Evolutionary conservation across 2,113 vertebrate genomes (phyloP).

Genomic region (Pseudonaja textilis): DNA sequence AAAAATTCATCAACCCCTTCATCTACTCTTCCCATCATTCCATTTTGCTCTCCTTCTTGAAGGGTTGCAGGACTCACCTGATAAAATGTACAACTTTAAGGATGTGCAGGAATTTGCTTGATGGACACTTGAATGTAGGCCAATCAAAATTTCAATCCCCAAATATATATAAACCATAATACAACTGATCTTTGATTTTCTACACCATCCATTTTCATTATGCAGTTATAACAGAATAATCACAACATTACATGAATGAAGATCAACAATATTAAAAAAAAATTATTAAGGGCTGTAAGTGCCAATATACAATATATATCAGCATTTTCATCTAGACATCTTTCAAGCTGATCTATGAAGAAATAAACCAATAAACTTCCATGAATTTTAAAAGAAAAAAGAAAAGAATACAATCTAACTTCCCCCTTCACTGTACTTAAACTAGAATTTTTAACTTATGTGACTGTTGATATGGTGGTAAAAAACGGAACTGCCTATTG

Average conservation of each 20-base stretch:
- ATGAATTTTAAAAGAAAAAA: background rate
- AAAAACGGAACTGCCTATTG: background rate
- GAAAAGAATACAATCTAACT: background rate
- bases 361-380: background rate
- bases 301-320: background rate
- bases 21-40: slow-evolving; percentile 93
- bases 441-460: background rate
- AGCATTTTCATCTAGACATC: background rate
- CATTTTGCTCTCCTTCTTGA: slow-evolving; percentile 92
- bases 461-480: background rate
- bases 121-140: background rate
- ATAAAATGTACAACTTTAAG: slow-evolving; percentile 47
- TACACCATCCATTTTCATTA: background rate
- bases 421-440: background rate
- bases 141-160: background rate
- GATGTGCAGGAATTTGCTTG: background rate
- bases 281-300: background rate
- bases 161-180: background rate
- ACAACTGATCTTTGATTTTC: background rate
- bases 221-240: background rate
- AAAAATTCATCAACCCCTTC: slow-evolving; percentile 98
- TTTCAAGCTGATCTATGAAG: background rate
- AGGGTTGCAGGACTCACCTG: slow-evolving; percentile 74
- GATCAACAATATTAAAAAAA: background rate
- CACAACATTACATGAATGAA: background rate